Evolutionary conservation across 2,113 vertebrate genomes (phyloP), one percentile per base, ranked within the genome.

Genomic region (Leucosticte australis): DNA sequence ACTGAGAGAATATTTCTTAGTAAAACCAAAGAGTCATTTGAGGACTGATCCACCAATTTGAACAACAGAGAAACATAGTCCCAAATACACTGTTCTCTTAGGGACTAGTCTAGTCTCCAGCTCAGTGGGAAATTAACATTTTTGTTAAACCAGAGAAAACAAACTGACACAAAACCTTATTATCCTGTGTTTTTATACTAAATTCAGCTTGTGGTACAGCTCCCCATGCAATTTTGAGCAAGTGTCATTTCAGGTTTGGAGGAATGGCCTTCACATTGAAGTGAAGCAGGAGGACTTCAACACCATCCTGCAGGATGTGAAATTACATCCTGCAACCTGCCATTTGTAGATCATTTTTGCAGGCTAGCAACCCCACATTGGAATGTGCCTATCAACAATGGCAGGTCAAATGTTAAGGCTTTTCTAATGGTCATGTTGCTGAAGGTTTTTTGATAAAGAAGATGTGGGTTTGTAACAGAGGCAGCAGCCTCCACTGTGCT

Each of bases 311-410:
- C 41, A 88, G 83, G 83, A 95, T 31, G 64, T 15, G 28, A 97
- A 97, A 97, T 97, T 89, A 94, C 83, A 97, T 70, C 55, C 80
- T 92, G 73, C 73, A 93, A 90, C 78, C 27, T 93, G 90, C 89
- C 81, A 96, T 97, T 97, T 97, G 70, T 14, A 94, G 96, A 94
- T 96, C 76, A 94, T 94, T 97, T 96, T 91, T 74, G 35, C 46
- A 76, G 70, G 67, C 95, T 90, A 85, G 79, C 80, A 81, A 57
- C 70, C 85, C 81, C 92, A 97, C 91, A 97, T 95, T 95, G 97
- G 95, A 95, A 95, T 15, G 86, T 94, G 74, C 77, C 87, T 82
- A 60, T 96, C 87, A 94, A 81, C 84, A 79, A 7, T 41, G 89
- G 94, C 95, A 93, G 90, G 95, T 92, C 81, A 97, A 94, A 96